Evolutionary conservation across 1,140 invertebrate species (phyloP).

Genomic region (Aporrectodea caliginosa): DNA sequence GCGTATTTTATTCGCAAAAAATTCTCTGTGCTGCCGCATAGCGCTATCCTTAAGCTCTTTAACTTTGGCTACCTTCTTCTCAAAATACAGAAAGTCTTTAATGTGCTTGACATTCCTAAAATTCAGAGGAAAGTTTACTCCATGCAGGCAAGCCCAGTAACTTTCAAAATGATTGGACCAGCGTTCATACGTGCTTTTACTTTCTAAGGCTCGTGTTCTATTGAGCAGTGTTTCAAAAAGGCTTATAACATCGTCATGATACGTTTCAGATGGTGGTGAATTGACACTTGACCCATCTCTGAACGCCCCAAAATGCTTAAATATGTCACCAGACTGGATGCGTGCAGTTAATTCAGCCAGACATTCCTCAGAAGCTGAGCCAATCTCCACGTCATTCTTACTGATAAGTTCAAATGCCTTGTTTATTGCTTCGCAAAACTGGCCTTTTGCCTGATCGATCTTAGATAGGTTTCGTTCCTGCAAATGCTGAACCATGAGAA

Average conservation of each 20-base stretch:
- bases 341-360: slow-evolving; percentile 1
- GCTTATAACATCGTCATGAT: neutral
- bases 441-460: no score
- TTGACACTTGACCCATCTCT: neutral
- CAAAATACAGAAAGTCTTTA: neutral
- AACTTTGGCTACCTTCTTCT: neutral
- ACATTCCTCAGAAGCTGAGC: neutral
- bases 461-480: no score
- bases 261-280: neutral
- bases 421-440: neutral
- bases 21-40: neutral
- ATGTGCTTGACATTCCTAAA: neutral
- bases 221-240: neutral
- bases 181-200: neutral
- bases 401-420: neutral
- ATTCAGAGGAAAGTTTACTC: neutral
- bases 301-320: neutral
- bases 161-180: neutral
- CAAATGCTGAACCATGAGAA: no score
- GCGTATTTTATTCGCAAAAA: neutral
- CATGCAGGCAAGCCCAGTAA: neutral
- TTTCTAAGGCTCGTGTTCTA: neutral
- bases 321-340: neutral
- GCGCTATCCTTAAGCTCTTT: neutral
- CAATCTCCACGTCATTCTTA: neutral